A percentile compares a stretch with the other conserved stretches of the same genome.
Evolutionary conservation across 2,113 vertebrate genomes (phyloP).

Genomic region (Notechis scutatus): DNA sequence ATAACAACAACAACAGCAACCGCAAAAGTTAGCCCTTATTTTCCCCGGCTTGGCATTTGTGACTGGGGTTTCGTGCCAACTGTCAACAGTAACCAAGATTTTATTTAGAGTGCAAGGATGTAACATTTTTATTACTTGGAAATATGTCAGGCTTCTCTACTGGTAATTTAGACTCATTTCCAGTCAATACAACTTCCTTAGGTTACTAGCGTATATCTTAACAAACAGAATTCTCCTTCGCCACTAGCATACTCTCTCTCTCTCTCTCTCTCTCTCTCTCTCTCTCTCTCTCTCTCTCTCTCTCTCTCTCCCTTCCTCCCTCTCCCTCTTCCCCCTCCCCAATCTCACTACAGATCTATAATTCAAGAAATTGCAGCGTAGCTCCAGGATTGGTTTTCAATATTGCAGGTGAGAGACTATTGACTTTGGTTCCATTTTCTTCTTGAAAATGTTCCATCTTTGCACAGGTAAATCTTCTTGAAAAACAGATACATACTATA

Average conservation of each 20-base stretch:
- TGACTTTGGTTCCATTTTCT: slow-evolving; percentile 50
- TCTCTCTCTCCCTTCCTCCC: too few species aligned
- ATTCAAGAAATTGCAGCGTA: slow-evolving; percentile 55
- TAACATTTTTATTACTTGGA: slow-evolving; percentile 75
- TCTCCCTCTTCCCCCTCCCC: too few species aligned
- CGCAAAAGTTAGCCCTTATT: slow-evolving; percentile 69
- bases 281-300: rapidly evolving
- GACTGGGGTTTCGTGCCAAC: slow-evolving; percentile 70
- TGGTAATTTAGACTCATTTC: slow-evolving; percentile 74
- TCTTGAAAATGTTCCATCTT: slow-evolving; percentile 12
- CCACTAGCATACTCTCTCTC: slow-evolving; percentile 28
- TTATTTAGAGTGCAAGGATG: slow-evolving; percentile 70
- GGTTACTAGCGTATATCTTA: slow-evolving; percentile 69
- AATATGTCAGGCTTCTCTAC: slow-evolving; percentile 71
- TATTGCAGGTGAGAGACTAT: slow-evolving; percentile 54
- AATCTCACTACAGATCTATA: slow-evolving; percentile 46
- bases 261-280: neutral
- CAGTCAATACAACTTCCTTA: slow-evolving; percentile 61
- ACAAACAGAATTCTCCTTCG: slow-evolving; percentile 60
- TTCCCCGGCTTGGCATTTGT: slow-evolving; percentile 68
- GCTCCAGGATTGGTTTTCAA: slow-evolving; percentile 61
- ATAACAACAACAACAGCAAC: slow-evolving; percentile 33
- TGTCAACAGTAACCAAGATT: slow-evolving; percentile 73
- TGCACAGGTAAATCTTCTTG: slow-evolving; percentile 31
- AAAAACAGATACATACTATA: neutral